Evolutionary conservation across 2,113 vertebrate genomes (phyloP).

Genomic region (Tiliqua scincoides): DNA sequence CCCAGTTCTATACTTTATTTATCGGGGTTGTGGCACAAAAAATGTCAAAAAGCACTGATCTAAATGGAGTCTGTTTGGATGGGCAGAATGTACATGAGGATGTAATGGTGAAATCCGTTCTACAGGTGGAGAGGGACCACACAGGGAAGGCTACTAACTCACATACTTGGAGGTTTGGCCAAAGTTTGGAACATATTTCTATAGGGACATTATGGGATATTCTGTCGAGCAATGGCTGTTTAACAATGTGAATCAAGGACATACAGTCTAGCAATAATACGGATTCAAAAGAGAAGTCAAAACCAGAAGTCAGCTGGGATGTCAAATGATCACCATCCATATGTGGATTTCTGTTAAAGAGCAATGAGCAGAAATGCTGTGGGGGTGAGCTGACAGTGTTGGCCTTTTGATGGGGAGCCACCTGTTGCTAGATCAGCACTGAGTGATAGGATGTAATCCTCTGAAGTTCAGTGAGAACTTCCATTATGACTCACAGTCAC

Average conservation of each 20-base stretch:
- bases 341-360: not conserved
- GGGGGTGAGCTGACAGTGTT: not conserved
- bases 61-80: not conserved
- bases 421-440: not conserved
- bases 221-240: not conserved
- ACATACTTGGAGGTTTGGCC: no score
- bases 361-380: not conserved
- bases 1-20: no score
- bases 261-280: no score
- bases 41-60: no score
- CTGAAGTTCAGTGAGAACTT: no score
- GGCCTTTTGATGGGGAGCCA: not conserved
- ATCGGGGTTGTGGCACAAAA: no score
- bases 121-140: not conserved
- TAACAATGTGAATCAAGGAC: no score
- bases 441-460: not conserved
- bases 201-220: not conserved
- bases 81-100: not conserved
- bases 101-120: not conserved
- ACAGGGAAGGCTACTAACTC: not conserved
- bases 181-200: not conserved
- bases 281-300: not conserved
- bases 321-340: not conserved
- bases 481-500: no score
- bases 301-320: not conserved